Evolutionary conservation across 2,888 invertebrate genomes (phyloP), one percentile per base, ranked within the genome.

Genomic region (Parochlus steinenii): DNA sequence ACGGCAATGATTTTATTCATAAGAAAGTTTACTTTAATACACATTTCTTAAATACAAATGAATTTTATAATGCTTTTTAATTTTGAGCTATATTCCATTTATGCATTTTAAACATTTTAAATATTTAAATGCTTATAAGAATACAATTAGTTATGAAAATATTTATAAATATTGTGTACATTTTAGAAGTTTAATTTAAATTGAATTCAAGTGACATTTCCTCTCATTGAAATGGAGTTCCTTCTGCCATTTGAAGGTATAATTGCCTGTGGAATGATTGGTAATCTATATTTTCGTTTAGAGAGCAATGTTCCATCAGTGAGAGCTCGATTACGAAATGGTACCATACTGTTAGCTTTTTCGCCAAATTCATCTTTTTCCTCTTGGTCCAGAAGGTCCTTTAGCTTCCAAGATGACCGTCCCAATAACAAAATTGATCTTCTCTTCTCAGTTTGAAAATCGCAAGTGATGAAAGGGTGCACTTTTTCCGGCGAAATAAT

Each of bases 221-320:
- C 76, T 40, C 67, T 61, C 66, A 79, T 77, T 25, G 80, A 78
- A 41, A 82, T 80, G 49, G 80, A 80, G 75, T 81, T 79, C 41
- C 81, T 62, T 22, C 80, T 62, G 17, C 17, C 62, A 41, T 58
- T 58, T 1, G 62, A 61, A 20, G 55, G 48, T 31, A 56, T 45
- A 8, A 58, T 50, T 16, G 56, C 53, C 0, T 65, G 63, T 6
- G 65, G 64, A 15, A 64, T 64, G 47, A 64, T 67, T 4, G 74
- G 61, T 53, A 70, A 67, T 26, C 69, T 56, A 40, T 71, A 62
- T 1, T 72, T 71, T 8, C 69, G 62, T 12, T 75, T 73, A 31
- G 56, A 19, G 26, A 61, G 52, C 26, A 70, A 49, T 35, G 67
- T 67, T 6, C 74, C 71, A 52, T 81, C 81, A 0, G 82, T 82